Evolutionary conservation across 2,113 vertebrate species (phyloP).

Genomic region (Otolemur garnettii): DNA sequence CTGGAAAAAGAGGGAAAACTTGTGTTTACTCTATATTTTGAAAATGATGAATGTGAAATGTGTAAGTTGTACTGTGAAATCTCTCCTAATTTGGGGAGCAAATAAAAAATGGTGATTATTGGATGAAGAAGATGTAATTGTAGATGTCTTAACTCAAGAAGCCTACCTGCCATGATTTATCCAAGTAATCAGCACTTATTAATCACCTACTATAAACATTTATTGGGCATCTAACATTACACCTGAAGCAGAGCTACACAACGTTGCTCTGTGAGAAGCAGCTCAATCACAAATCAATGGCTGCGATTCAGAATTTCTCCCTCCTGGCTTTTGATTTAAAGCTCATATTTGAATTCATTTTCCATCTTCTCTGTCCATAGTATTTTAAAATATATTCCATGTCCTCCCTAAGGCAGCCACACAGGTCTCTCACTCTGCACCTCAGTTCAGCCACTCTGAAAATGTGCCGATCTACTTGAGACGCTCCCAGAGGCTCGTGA

Average conservation of each 20-base stretch:
- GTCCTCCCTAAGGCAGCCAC: neutral
- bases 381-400: neutral
- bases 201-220: neutral
- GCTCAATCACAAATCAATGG: neutral
- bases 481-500: neutral
- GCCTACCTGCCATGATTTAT: neutral
- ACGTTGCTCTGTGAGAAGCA: neutral
- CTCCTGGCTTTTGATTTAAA: slow-evolving; percentile 15
- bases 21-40: neutral
- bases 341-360: neutral
- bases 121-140: neutral
- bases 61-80: neutral
- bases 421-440: neutral
- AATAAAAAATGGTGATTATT: neutral
- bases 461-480: neutral
- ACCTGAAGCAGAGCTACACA: neutral
- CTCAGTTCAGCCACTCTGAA: neutral
- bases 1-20: neutral
- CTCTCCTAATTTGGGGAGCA: neutral
- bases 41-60: neutral
- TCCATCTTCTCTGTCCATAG: neutral
- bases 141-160: neutral
- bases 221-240: neutral
- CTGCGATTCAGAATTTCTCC: neutral
- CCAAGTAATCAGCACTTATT: neutral